phyloP scores from a whole-genome alignment of 1,140 invertebrate genomes.

The Saccostrea glomerata region DNA sequence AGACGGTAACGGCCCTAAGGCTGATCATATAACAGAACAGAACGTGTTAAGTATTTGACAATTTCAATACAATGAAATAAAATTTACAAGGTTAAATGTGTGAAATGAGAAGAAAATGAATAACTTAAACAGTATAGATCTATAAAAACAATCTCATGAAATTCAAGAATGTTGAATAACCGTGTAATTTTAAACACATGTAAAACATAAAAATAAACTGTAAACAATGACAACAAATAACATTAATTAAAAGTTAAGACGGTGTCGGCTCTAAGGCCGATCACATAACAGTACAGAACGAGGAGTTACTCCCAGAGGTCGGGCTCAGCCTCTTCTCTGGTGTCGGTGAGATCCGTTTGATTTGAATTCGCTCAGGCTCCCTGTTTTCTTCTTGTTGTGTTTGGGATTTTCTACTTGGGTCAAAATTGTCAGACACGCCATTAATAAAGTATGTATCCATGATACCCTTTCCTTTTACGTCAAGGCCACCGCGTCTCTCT shows the following conservation, averaged over 20 bases:
- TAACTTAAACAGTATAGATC: too few relatives aligned
- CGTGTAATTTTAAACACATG: too few relatives aligned
- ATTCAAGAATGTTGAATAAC: too few relatives aligned
- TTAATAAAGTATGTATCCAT: slow-evolving; percentile 78
- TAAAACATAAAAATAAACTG: too few relatives aligned
- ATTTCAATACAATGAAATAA: too few relatives aligned
- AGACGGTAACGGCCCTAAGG: too few relatives aligned
- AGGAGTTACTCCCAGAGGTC: background rate
- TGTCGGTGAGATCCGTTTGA: background rate
- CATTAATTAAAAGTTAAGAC: too few relatives aligned
- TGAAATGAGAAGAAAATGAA: too few relatives aligned
- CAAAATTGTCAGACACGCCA: slow-evolving; percentile 12
- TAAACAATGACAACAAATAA: too few relatives aligned
- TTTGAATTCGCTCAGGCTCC: background rate
- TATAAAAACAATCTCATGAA: too few relatives aligned
- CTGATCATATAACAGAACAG: background rate
- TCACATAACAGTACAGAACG: background rate
- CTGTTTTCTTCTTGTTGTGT: background rate
- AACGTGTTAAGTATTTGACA: background rate
- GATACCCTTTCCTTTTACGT: slow-evolving; percentile 76
- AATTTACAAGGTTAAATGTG: too few relatives aligned
- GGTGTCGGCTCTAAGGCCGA: too few relatives aligned
- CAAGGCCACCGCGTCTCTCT: slow-evolving; percentile 58
- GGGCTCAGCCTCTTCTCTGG: background rate
- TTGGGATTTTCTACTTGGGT: background rate